Evolutionary conservation across 2,797 vertebrate genomes (phyloP), one percentile per base, ranked within the genome.

Genomic region (Lithobates pipiens): DNA sequence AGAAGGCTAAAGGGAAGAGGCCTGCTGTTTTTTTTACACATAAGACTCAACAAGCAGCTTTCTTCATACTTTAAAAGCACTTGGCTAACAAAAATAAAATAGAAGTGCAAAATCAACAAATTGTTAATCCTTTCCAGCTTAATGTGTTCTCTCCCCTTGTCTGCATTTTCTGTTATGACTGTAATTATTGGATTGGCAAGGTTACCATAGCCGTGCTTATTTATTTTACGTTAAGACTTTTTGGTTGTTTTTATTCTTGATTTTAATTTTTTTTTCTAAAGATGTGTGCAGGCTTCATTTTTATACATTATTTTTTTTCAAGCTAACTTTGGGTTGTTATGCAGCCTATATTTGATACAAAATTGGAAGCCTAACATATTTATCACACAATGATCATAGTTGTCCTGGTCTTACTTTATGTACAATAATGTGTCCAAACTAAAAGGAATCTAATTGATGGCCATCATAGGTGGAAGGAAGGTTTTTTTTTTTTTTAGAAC

Each of bases 51-150:
- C 39, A 71, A 71, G 75, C 68, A 1, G 75, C 65, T 77, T 84
- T 77, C 39, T 79, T 15, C 21, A 5, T 68, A 39, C 70, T 75
- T 80, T 54, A 80, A 80, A 63, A 74, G 70, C 67, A 67, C 74
- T 79, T 80, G 77, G 21, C 57, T 80, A 36, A 54, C 73, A 73
- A 85, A 79, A 69, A 80, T n/a, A 74, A 79, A 80, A 50, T 61
- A 73, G 21, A 74, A 82, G 70, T 79, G 70, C 29, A 74, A 79
- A 85, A 85, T 80, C 57, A 74, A 80, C 77, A 74, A 68, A 80
- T 67, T 80, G 70, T 65, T 80, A 79, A 80, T 80, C 82, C 70
- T 68, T 79, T 68, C 46, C 21, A 44, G 29, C 44, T 69, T 76
- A 80, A 68, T 80, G 50, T 79, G 68, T 73, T 75, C 68, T 85